phyloP scores from a whole-genome alignment of 2,113 vertebrate species.

The Leucosticte australis region DNA sequence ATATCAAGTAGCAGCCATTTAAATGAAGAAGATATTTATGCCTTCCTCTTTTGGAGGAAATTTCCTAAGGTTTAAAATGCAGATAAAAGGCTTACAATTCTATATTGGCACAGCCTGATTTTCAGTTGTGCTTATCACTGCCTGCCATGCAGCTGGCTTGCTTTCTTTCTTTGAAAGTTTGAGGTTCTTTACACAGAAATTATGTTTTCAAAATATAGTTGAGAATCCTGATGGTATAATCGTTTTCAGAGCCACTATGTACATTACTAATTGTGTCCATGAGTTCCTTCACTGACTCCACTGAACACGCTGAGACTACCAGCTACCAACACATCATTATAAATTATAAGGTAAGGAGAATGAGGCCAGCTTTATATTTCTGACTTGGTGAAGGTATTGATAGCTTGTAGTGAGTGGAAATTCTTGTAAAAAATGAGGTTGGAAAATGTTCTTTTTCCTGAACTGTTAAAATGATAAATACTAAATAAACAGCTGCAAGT shows the following conservation, averaged over 20 bases:
- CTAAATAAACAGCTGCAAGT: constrained; percentile 32
- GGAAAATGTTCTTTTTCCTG: constrained; percentile 31
- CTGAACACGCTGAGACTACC: constrained; percentile 4
- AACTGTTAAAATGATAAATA: constrained; percentile 48
- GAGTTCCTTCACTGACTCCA: constrained; percentile 5
- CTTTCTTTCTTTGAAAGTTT: constrained; percentile 37
- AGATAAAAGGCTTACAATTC: constrained; percentile 15
- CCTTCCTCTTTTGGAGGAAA: not conserved
- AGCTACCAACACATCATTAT: constrained; percentile 47
- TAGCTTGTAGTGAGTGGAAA: constrained; percentile 12
- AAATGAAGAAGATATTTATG: constrained; percentile 13
- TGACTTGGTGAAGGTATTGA: constrained; percentile 41
- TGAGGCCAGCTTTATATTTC: not conserved
- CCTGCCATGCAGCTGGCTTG: constrained; percentile 40
- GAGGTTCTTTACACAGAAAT: constrained; percentile 45
- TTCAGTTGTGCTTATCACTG: constrained; percentile 55
- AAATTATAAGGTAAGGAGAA: constrained; percentile 12
- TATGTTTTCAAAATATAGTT: constrained; percentile 39
- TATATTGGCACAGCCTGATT: constrained; percentile 12
- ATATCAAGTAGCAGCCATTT: not conserved
- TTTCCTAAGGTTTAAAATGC: constrained; percentile 23
- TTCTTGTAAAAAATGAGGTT: constrained; percentile 16
- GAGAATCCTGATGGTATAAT: constrained; percentile 26
- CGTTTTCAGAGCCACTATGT: not conserved
- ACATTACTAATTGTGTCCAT: constrained; percentile 26